Base-by-base conservation (phyloP, 2,888 invertebrate genomes). In the Calameuta filiformis region DNA sequence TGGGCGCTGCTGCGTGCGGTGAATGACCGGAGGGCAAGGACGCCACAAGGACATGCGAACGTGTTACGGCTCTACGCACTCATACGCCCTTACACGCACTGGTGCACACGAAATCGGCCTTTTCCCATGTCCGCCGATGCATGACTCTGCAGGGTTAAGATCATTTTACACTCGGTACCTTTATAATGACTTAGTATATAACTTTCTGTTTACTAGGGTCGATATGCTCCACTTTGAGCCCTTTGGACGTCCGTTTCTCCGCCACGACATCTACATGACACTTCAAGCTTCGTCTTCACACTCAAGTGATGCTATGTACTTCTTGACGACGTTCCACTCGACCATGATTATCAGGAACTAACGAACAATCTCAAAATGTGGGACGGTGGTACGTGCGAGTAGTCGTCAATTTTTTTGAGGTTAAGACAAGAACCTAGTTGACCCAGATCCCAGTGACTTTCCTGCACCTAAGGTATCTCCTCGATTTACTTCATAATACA, bases 21-120 rank as follows among this genome's bases (percentile, higher is more conserved):
- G 89, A 89, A 88, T 86, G 90, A 90, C 89, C 90, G 87, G 83
- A 87, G 86, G 90, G 89, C 90, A 91, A 91, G 90, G 90, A 90
- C 90, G 90, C 86, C 87, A 88, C 89, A 90, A 91, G 90, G 90
- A 90, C 90, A 90, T 86, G 85, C 86, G 33, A 73, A 31, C 76
- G 74, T 35, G 35, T 33, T 34, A 34, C 56, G 56, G 56, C 56
- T 56, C 56, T 74, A 12, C 85, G 73, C 23, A 75, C 73, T 35
- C 68, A 69, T 73, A 73, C 73, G 71, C 56, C 73, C 76, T 74
- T 33, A 35, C 69, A 68, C 74, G 75, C 33, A 76, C 77, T 77
- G 81, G 56, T 56, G 56, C 56, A 56, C 56, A 56, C 23, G 56
- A 56, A 56, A 56, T 56, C 56, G 23, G 56, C 56, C 56, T 23